Percentiles rank a stretch among this genome's conserved stretches.
These are phyloP conservation scores for Tupiocoris notatus DNA, from an alignment of 2,888 invertebrate species.

Conservation along the genomic window DNA sequence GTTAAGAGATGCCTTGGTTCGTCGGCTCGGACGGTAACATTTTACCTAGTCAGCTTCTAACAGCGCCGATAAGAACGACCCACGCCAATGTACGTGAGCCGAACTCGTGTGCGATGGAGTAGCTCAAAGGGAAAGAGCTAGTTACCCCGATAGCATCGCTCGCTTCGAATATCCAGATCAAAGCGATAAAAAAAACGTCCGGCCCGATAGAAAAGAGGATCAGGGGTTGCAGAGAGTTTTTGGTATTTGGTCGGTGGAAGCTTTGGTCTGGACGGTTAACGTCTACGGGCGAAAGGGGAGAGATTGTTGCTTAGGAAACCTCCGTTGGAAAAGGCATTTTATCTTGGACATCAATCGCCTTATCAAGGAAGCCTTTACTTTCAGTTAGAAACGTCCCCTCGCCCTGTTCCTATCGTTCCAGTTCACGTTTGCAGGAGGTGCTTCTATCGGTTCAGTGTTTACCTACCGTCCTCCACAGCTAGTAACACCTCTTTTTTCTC, in stretches of 20 bases:
- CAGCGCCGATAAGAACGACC: slow-evolving; percentile 18
- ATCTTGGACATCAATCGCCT: slow-evolving; percentile 32
- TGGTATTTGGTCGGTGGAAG: neutral
- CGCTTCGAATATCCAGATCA: slow-evolving; percentile 27
- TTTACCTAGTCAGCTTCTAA: too few species aligned
- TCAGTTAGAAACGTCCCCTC: slow-evolving; percentile 8
- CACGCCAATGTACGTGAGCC: neutral
- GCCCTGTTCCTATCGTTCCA: too few species aligned
- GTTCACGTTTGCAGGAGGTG: neutral
- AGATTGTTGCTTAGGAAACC: slow-evolving; percentile 24
- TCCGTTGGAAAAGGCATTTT: neutral
- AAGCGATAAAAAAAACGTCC: slow-evolving; percentile 19
- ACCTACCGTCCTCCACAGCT: neutral
- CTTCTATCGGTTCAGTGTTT: neutral
- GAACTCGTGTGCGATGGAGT: neutral
- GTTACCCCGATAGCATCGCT: slow-evolving; percentile 26
- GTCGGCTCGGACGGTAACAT: too few species aligned
- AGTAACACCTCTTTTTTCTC: neutral
- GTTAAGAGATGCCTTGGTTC: too few species aligned
- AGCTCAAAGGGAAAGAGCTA: slow-evolving; percentile 16
- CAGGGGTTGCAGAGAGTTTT: neutral
- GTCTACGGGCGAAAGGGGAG: neutral
- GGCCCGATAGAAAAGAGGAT: slow-evolving; percentile 1
- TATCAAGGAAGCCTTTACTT: slow-evolving; percentile 19
- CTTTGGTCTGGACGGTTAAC: neutral